phyloP scores from a whole-genome alignment of 2,888 invertebrate genomes.

The Cotesia congregata region DNA sequence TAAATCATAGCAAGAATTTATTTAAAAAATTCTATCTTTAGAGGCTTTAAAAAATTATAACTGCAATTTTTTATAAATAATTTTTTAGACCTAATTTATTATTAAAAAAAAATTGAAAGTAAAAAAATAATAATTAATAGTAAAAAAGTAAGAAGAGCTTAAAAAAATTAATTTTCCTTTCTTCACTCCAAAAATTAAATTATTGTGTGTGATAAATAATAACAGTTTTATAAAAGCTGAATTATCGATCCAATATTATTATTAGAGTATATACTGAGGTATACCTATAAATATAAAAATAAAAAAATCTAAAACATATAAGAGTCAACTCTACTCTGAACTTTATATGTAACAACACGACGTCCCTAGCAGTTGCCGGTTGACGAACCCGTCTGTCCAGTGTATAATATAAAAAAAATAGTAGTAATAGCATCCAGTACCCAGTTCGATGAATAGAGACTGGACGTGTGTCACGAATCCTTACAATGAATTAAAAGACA shows the following conservation, averaged over 20 bases:
- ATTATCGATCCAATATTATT: slow-evolving; percentile 26
- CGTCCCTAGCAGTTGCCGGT: slow-evolving; percentile 8
- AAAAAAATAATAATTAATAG: too few species aligned
- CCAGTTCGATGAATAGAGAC: slow-evolving; percentile 15
- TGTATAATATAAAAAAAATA: not conserved
- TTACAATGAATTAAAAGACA: slow-evolving; percentile 12
- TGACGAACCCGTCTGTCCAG: slow-evolving; percentile 27
- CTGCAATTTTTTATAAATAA: too few species aligned
- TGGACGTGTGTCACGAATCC: slow-evolving; percentile 7
- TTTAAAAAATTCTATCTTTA: too few species aligned
- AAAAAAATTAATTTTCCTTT: slow-evolving; percentile 5
- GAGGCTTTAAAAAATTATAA: too few species aligned
- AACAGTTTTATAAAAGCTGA: not conserved
- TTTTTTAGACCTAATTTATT: too few species aligned
- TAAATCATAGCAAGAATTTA: too few species aligned
- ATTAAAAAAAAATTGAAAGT: too few species aligned
- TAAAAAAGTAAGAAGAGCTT: not conserved
- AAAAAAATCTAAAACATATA: not conserved
- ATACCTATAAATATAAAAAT: not conserved
- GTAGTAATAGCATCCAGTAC: not conserved
- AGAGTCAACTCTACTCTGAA: slow-evolving; percentile 5
- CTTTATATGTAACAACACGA: not conserved
- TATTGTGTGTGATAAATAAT: not conserved
- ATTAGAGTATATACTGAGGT: not conserved
- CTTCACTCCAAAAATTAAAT: slow-evolving; percentile 7